Evolutionary conservation across 2,113 vertebrate species (phyloP), one percentile per base, ranked within the genome.

Genomic region (Aegotheles bennettii): DNA sequence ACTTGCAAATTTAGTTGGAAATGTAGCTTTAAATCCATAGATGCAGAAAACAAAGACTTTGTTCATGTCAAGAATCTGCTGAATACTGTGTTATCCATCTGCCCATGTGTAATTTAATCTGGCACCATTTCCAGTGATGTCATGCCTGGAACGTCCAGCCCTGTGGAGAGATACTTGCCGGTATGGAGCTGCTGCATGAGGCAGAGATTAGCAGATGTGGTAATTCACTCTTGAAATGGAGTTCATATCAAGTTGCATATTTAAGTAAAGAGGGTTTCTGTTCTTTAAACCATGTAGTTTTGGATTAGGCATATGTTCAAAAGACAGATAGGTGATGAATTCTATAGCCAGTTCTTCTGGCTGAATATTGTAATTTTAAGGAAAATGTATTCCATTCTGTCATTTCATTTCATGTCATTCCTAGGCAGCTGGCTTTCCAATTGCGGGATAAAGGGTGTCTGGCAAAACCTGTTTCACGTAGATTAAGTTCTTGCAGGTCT

Each of bases 61-160:
- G 53, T 23, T 94, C 56, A 21, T 74, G 64, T 93, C 61, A 88
- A 88, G 71, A 95, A 92, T 95, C 56, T 94, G 79, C 92, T 96
- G 95, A 96, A 81, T 83, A n/a, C 83, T 88, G 60, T 1, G 2
- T 80, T 96, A 88, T 97, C 90, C 93, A 96, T 95, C 71, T 92
- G 85, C 78, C 88, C 64, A 14, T 96, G 79, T 93, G 68, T 86
- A 92, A 96, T 96, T 96, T 51, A 47, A 78, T 88, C 92, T 96
- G 95, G 94, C 93, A 89, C 35, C 25, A 16, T 29, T 95, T 96
- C 69, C 90, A 96, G 71, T 96, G 92, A 97, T 96, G 94, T 97
- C 95, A 97, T 94, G 88, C 90, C 88, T 95, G 93, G 90, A 96
- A 89, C 8, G 12, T 94, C 85, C 93, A 95, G 68, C 64, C 48